phyloP scores from a whole-genome alignment of 2,888 invertebrate genomes.

The Xestia c-nigrum region DNA sequence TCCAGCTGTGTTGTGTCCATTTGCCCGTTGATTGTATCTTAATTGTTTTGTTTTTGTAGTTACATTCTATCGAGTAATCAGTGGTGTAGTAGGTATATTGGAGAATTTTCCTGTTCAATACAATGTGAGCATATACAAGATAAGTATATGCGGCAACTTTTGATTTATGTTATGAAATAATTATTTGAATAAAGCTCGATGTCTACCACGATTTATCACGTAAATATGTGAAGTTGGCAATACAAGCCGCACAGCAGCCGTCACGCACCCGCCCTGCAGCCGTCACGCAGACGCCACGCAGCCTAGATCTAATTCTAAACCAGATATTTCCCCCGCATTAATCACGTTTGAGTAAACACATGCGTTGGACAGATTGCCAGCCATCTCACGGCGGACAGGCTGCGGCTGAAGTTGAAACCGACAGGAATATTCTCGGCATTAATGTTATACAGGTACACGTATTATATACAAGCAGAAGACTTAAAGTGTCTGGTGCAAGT shows the following conservation, averaged over 20 bases:
- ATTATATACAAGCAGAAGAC: constrained; percentile 23
- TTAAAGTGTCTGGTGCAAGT: neutral
- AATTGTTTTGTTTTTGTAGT: constrained; percentile 9
- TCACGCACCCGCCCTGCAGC: neutral
- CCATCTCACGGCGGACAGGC: constrained; percentile 29
- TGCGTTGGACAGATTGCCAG: constrained; percentile 55
- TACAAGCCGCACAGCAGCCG: neutral
- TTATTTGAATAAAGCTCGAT: neutral
- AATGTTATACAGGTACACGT: neutral
- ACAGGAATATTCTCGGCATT: constrained; percentile 34
- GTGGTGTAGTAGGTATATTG: neutral
- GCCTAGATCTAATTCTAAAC: constrained; percentile 31
- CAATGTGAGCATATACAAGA: neutral
- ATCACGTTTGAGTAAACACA: constrained; percentile 59
- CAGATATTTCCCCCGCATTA: constrained; percentile 48
- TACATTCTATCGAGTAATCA: neutral
- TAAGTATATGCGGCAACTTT: neutral
- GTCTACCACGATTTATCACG: neutral
- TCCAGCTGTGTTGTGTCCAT: constrained; percentile 10
- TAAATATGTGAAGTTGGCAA: neutral
- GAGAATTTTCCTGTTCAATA: constrained; percentile 11
- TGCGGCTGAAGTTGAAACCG: constrained; percentile 33
- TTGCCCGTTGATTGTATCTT: constrained; percentile 8
- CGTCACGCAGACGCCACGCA: constrained; percentile 7
- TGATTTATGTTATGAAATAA: constrained; percentile 7